Conservation (phyloP, 2,888 invertebrate genomes). For the Agonopterix alstromeriana region DNA sequence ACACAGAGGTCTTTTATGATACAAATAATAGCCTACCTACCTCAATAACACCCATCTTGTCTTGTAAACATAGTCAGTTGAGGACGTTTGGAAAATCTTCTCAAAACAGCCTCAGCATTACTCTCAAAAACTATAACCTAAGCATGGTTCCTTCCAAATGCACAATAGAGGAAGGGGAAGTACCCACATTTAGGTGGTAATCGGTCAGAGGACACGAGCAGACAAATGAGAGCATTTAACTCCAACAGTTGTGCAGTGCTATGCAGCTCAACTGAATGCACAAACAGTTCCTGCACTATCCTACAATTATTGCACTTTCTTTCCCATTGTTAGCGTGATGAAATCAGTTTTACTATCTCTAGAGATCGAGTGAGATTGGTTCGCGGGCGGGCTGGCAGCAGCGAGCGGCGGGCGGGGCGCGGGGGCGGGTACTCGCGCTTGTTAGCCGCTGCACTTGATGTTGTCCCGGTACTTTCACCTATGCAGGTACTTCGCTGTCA, state of each 20-base stretch:
- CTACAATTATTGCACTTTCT: constrained; percentile 72
- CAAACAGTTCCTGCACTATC: constrained; percentile 52
- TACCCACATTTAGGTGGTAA: too few species aligned
- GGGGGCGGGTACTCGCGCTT: constrained; percentile 12
- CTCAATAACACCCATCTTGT: not conserved
- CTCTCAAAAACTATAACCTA: too few species aligned
- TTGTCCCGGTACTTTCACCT: constrained; percentile 64
- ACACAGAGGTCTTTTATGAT: constrained; percentile 1
- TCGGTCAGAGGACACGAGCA: too few species aligned
- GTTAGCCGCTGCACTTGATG: constrained; percentile 47
- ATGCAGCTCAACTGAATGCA: constrained; percentile 18
- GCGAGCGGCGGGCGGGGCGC: constrained; percentile 28
- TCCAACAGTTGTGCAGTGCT: constrained; percentile 1
- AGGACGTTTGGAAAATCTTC: not conserved
- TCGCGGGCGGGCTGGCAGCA: constrained; percentile 30
- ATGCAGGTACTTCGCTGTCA: constrained; percentile 46
- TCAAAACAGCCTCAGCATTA: too few species aligned
- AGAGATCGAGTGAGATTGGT: constrained; percentile 64
- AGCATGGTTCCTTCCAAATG: too few species aligned
- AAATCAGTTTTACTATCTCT: constrained; percentile 66
- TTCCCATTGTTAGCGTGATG: constrained; percentile 66
- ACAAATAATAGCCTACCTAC: not conserved
- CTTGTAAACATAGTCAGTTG: not conserved
- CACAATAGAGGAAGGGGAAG: too few species aligned
- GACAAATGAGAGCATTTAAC: constrained; percentile 8